A percentile compares a stretch with the other conserved stretches of the same genome.
phyloP scores from a whole-genome alignment of 2,113 vertebrate genomes.

The Etheostoma cragini region DNA sequence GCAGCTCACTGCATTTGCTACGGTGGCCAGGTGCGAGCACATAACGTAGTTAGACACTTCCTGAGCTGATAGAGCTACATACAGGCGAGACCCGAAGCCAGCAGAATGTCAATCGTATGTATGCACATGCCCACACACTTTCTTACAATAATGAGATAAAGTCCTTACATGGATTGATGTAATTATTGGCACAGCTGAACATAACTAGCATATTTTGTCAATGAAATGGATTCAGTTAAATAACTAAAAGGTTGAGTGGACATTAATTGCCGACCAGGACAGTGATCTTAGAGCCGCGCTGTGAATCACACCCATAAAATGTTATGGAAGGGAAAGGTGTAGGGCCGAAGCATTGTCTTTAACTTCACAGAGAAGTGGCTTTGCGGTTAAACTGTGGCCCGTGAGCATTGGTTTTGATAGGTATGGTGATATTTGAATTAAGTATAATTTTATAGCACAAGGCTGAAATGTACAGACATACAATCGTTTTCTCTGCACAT shows the following conservation, averaged over 20 bases:
- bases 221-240: slow-evolving; percentile 76
- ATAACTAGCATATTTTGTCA: slow-evolving; percentile 70
- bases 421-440: slow-evolving; percentile 4
- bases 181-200: slow-evolving; percentile 75
- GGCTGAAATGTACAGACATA: neutral
- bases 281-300: slow-evolving; percentile 52
- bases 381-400: slow-evolving; percentile 21
- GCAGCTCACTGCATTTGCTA: slow-evolving; percentile 12
- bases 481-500: neutral
- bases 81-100: neutral
- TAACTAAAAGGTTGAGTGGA: slow-evolving; percentile 74
- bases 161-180: slow-evolving; percentile 48
- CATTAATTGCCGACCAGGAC: slow-evolving; percentile 72
- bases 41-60: slow-evolving; percentile 11
- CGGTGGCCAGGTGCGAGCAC: slow-evolving; percentile 22
- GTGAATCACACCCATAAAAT: slow-evolving; percentile 73
- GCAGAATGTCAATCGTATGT: slow-evolving; percentile 25
- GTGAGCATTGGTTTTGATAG: slow-evolving; percentile 16
- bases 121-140: slow-evolving; percentile 1
- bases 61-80: slow-evolving; percentile 4
- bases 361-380: slow-evolving; percentile 45
- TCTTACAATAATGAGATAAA: slow-evolving; percentile 50
- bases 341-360: slow-evolving; percentile 40
- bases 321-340: slow-evolving; percentile 70
- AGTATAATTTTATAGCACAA: neutral